These are phyloP conservation scores for Musca domestica DNA, from an alignment of 1,140 invertebrate genomes.

Conservation along the genomic window DNA sequence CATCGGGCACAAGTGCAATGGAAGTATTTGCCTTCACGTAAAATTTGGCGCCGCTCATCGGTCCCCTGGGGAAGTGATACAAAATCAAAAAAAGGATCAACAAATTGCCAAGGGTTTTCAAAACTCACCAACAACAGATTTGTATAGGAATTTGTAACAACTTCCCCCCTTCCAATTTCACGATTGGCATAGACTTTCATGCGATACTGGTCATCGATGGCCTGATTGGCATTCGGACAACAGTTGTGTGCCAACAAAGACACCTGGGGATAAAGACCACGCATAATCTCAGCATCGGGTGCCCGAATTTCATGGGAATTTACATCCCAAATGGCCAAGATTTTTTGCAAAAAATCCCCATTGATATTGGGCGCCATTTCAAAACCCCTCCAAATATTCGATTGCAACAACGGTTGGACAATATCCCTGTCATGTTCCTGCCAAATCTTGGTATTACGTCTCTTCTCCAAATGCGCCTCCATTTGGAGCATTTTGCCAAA, in stretches of 20 bases:
- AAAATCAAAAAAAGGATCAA: not conserved
- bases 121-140: slow-evolving; percentile 64
- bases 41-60: slow-evolving; percentile 62
- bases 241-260: slow-evolving; percentile 70
- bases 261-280: slow-evolving; percentile 65
- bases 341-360: slow-evolving; percentile 60
- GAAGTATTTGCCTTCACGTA: slow-evolving; percentile 71
- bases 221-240: slow-evolving; percentile 63
- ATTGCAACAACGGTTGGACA: slow-evolving; percentile 47
- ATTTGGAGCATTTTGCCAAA: slow-evolving; percentile 63
- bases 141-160: slow-evolving; percentile 74
- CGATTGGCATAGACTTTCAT: slow-evolving; percentile 64
- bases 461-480: slow-evolving; percentile 61
- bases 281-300: slow-evolving; percentile 55
- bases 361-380: slow-evolving; percentile 39
- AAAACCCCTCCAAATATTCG: slow-evolving; percentile 37
- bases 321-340: slow-evolving; percentile 67
- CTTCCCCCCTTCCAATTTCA: slow-evolving; percentile 61
- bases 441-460: slow-evolving; percentile 60
- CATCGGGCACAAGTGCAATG: slow-evolving; percentile 67
- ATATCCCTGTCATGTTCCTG: slow-evolving; percentile 60
- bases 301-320: slow-evolving; percentile 68
- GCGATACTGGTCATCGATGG: slow-evolving; percentile 62
- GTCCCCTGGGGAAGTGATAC: slow-evolving; percentile 58
- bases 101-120: no score